Percentiles rank a stretch among this genome's conserved stretches.
Evolutionary conservation across 2,797 vertebrate genomes (phyloP).

Genomic region (Alca torda): DNA sequence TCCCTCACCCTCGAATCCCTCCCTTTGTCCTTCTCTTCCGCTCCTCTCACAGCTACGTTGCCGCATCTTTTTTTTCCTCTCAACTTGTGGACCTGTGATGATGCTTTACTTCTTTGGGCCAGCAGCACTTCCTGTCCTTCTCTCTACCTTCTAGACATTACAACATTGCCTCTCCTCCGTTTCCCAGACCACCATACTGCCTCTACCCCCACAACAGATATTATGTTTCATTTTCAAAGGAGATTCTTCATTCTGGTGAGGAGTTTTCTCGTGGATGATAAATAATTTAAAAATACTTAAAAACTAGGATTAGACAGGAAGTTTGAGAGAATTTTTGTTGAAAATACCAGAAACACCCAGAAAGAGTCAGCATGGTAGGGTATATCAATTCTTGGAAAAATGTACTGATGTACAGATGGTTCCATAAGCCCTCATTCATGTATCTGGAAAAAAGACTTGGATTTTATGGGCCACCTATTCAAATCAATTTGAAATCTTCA

Average conservation of each 20-base stretch:
- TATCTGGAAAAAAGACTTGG: background rate
- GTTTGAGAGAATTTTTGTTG: background rate
- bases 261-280: background rate
- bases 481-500: conserved; percentile 33
- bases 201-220: background rate
- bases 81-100: background rate
- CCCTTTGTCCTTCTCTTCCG: background rate
- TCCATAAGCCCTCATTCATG: background rate
- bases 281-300: background rate
- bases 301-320: background rate
- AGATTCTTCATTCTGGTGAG: background rate
- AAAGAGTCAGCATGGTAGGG: background rate
- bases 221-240: background rate
- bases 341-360: background rate
- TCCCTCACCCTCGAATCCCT: background rate
- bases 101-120: background rate
- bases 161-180: background rate
- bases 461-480: conserved; percentile 32
- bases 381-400: background rate
- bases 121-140: background rate
- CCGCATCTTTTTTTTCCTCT: background rate
- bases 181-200: background rate
- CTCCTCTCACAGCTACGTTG: background rate
- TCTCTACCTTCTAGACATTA: background rate
- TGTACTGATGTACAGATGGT: conserved; percentile 11